Conservation (phyloP, 2,113 vertebrate genomes). For the Nibea coibor region DNA sequence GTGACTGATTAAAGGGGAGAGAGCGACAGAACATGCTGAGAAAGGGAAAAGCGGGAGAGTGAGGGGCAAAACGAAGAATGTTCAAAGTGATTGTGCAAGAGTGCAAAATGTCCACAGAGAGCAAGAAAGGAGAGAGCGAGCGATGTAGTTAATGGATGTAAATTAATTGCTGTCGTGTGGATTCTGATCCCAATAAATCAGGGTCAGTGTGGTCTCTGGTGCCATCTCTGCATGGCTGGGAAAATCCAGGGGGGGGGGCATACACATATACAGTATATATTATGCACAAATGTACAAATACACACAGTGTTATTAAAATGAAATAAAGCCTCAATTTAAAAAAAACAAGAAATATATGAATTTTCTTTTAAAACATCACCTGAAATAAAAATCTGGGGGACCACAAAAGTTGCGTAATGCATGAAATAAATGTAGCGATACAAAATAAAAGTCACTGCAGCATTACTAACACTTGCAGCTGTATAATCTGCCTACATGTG, state of each 20-base stretch:
- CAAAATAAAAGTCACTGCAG: conserved; percentile 7
- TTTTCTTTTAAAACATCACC: background rate
- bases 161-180: conserved; percentile 85
- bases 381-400: conserved; percentile 1
- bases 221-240: conserved; percentile 48
- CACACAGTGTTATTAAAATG: background rate
- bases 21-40: conserved; percentile 56
- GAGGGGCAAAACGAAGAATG: conserved; percentile 47
- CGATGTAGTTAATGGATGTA: conserved; percentile 79
- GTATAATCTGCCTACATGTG: conserved; percentile 2
- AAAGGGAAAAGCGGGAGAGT: conserved; percentile 43
- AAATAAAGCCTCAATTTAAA: background rate
- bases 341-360: background rate
- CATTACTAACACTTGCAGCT: background rate
- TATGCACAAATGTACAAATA: conserved; percentile 7
- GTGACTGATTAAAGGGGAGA: conserved; percentile 55
- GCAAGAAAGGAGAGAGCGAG: conserved; percentile 42
- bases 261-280: background rate
- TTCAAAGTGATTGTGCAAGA: conserved; percentile 64
- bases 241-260: conserved; percentile 36
- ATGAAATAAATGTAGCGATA: background rate
- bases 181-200: conserved; percentile 85
- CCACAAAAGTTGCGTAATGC: background rate
- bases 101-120: conserved; percentile 66
- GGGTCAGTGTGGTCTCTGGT: conserved; percentile 76